Evolutionary conservation across 2,113 vertebrate species (phyloP).

Genomic region (Gymnarchus niloticus): DNA sequence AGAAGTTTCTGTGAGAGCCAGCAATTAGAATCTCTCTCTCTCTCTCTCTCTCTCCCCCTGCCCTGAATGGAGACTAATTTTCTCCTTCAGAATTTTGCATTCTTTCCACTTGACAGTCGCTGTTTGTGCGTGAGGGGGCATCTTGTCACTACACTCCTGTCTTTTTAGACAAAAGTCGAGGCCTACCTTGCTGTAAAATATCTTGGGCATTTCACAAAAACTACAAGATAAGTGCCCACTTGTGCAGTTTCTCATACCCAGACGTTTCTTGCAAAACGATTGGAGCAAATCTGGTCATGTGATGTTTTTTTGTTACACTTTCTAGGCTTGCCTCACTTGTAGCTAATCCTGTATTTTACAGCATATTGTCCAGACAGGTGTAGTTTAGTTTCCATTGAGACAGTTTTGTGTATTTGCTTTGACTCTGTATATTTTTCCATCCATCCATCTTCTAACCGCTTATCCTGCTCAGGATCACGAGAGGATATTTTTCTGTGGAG

Average conservation of each 20-base stretch:
- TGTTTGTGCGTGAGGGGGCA: constrained; percentile 38
- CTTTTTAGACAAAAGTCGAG: constrained; percentile 38
- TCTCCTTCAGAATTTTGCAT: constrained; percentile 55
- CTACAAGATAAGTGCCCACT: background rate
- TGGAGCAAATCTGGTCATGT: constrained; percentile 13
- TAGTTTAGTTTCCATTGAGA: background rate
- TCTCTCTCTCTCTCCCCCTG: background rate
- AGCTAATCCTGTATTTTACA: background rate
- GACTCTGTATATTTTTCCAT: too few species aligned
- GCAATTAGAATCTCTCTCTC: constrained; percentile 10
- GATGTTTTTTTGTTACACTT: background rate
- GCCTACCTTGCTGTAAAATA: constrained; percentile 45
- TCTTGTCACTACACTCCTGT: constrained; percentile 46
- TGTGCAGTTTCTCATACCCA: background rate
- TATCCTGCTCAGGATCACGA: too few species aligned
- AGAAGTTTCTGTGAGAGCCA: constrained; percentile 37
- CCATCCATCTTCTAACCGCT: too few species aligned
- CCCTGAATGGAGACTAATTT: constrained; percentile 28
- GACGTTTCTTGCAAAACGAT: constrained; percentile 25
- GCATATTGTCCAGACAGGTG: background rate
- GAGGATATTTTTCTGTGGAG: background rate
- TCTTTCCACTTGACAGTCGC: constrained; percentile 61
- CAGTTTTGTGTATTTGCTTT: background rate
- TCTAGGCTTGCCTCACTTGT: background rate
- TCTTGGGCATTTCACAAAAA: background rate